Percentiles rank a stretch among this genome's conserved stretches.
Conservation (phyloP, 1,140 invertebrate genomes). For the Euura saliciscinereae region DNA sequence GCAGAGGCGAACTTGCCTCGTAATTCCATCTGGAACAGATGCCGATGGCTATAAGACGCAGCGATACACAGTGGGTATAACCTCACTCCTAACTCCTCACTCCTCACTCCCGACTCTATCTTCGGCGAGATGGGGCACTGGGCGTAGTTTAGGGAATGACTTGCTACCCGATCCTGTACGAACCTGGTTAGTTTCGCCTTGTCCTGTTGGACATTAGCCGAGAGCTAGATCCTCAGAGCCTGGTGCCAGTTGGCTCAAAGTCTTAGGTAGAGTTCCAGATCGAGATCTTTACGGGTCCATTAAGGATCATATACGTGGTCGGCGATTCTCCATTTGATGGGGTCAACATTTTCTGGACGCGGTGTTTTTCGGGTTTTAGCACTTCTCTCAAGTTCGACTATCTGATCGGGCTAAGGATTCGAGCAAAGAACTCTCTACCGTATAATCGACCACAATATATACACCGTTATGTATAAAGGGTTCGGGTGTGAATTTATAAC, state of each 20-base stretch:
- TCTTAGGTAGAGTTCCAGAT: background rate
- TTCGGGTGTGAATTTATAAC: too few relatives aligned
- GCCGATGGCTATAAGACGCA: constrained; percentile 54
- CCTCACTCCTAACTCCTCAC: background rate
- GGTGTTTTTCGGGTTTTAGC: background rate
- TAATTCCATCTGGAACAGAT: constrained; percentile 61
- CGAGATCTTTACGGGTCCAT: constrained; percentile 3
- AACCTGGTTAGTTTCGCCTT: too few relatives aligned
- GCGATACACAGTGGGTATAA: constrained; percentile 11
- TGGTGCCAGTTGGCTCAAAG: background rate
- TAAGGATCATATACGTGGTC: background rate
- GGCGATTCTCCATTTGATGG: background rate
- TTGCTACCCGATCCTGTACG: too few relatives aligned
- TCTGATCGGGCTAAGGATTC: background rate
- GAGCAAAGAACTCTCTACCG: background rate
- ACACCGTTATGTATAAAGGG: background rate
- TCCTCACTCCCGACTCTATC: background rate
- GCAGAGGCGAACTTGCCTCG: constrained; percentile 57
- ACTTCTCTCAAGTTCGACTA: background rate
- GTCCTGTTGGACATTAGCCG: too few relatives aligned
- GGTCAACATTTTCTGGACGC: background rate
- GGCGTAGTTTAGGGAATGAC: too few relatives aligned
- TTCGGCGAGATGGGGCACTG: too few relatives aligned
- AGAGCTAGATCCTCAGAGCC: background rate
- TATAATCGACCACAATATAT: background rate